phyloP scores from a whole-genome alignment of 2,888 invertebrate species.

The Scaptomyza reducta region DNA sequence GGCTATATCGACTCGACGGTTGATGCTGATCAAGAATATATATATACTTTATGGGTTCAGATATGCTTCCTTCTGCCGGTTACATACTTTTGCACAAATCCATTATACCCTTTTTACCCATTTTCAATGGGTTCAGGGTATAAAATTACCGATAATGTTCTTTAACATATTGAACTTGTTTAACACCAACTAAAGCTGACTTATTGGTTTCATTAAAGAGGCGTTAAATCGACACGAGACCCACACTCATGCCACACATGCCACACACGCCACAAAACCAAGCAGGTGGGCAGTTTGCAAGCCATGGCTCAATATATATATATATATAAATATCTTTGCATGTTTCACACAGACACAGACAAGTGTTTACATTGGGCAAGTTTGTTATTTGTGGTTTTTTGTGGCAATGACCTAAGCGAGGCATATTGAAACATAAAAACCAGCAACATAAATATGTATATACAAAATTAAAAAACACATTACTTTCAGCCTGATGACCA shows the following conservation, averaged over 20 bases:
- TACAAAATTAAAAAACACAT: not conserved
- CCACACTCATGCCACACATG: constrained; percentile 7
- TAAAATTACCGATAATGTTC: constrained; percentile 4
- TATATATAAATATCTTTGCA: constrained; percentile 1
- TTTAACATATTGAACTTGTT: constrained; percentile 2
- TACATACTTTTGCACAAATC: too few species aligned
- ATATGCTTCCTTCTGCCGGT: too few species aligned
- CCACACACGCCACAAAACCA: not conserved
- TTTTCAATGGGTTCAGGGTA: too few species aligned
- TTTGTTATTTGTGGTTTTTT: constrained; percentile 16
- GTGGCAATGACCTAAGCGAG: constrained; percentile 47
- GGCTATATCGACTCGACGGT: too few species aligned
- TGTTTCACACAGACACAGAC: constrained; percentile 7
- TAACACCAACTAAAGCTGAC: not conserved
- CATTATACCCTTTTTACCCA: too few species aligned
- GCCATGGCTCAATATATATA: constrained; percentile 14
- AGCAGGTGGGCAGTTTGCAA: constrained; percentile 31
- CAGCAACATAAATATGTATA: constrained; percentile 11
- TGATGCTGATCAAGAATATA: too few species aligned
- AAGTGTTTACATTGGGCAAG: constrained; percentile 28
- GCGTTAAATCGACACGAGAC: constrained; percentile 21
- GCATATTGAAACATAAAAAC: constrained; percentile 24
- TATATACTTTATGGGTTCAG: too few species aligned
- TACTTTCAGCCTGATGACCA: constrained; percentile 35
- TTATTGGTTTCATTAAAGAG: constrained; percentile 25